Evolutionary conservation across 2,888 invertebrate species (phyloP), one percentile per base, ranked within the genome.

Genomic region (Caenorhabditis sp.): DNA sequence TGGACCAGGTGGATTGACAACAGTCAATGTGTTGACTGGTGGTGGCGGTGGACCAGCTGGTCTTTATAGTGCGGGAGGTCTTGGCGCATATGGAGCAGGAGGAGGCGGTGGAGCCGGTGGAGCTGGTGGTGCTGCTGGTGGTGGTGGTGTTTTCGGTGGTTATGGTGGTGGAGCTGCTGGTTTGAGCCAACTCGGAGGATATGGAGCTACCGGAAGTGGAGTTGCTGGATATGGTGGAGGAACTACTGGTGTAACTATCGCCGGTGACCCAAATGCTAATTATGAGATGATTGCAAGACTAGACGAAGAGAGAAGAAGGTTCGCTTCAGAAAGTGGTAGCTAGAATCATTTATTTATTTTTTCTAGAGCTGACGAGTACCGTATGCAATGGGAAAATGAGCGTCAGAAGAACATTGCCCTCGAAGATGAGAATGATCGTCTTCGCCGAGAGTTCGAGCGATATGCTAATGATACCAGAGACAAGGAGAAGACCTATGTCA

Each of bases 241-340:
- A 43, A 43, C 43, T 36, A 17, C 49, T 65, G 17, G 70, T 59
- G 66, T 67, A 4, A 64, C 67, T 54, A 25, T 61, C 20, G 77
- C 76, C 52, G 84, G 82, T 27, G 85, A 85, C 59, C 80, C 82
- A n/a, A 86, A 86, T 69, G 82, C 84, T 20, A 87, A 85, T 70
- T 86, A 78, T 59, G 86, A 87, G 54, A 78, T 85, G 68, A 76
- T 84, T 50, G 78, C 84, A 1, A 71, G 83, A 57, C 70, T 87
- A 49, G 87, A 87, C 63, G 87, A 87, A 57, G 87, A 87, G 67
- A 77, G 85, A 56, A 71, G 85, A 77, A 73, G 85, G 80, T 82
- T 36, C 4, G 27, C 8, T 23, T 0, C 14, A n/a, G 21, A n/a
- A 36, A 12, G 20, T 12, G 17, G n/a, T n/a, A n/a, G n/a, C n/a